Evolutionary conservation across 2,888 invertebrate genomes (phyloP).

Genomic region (Eupithecia centaureata): DNA sequence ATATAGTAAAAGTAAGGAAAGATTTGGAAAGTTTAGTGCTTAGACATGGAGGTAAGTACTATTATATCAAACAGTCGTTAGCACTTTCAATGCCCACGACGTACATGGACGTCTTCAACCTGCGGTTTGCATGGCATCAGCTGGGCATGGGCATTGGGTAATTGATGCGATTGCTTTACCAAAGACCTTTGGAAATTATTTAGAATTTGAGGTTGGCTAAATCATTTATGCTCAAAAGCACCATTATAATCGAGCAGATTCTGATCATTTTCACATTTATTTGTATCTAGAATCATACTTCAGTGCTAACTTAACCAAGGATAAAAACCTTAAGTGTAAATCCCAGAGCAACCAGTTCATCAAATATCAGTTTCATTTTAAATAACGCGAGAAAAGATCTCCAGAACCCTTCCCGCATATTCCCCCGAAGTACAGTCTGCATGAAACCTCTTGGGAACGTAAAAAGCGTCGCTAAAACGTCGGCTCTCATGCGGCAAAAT

Average conservation of each 20-base stretch:
- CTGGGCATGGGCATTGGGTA: no score
- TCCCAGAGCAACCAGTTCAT: background rate
- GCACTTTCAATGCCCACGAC: no score
- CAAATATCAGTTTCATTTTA: conserved; percentile 7
- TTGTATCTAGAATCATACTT: background rate
- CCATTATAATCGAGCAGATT: background rate
- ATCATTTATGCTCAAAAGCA: background rate
- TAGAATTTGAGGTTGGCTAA: no score
- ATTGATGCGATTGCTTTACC: no score
- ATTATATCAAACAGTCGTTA: background rate
- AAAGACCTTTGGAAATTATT: no score
- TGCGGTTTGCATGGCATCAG: no score
- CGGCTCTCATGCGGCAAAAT: conserved; percentile 76
- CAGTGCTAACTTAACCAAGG: background rate
- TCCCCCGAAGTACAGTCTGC: conserved; percentile 69
- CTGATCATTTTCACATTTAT: no score
- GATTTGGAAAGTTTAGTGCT: background rate
- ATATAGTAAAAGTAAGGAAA: background rate
- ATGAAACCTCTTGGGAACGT: conserved; percentile 62
- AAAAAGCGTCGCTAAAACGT: conserved; percentile 81
- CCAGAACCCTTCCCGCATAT: conserved; percentile 52
- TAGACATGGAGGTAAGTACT: background rate
- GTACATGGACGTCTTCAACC: no score
- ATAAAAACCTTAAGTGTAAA: background rate
- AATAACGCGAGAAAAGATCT: conserved; percentile 13